Evolutionary conservation across 2,113 vertebrate species (phyloP).

Genomic region (Megaptera novaeangliae): DNA sequence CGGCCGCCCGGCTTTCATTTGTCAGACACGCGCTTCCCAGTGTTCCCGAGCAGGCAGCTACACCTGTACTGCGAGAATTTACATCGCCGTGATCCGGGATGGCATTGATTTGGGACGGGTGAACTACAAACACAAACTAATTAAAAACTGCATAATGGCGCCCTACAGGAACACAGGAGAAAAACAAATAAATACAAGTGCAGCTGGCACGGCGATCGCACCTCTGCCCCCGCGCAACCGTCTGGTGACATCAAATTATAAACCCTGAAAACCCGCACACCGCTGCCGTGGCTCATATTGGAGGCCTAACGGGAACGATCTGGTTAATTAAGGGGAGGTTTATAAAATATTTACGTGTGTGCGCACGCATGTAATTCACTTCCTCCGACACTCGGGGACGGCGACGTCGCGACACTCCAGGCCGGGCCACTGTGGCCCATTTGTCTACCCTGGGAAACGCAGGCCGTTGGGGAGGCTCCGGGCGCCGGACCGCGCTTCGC

Average conservation of each 20-base stretch:
- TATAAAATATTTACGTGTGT: constrained; percentile 77
- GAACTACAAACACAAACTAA: constrained; percentile 86
- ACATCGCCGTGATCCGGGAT: constrained; percentile 84
- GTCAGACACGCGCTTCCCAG: constrained; percentile 84
- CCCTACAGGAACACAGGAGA: constrained; percentile 83
- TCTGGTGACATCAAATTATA: constrained; percentile 82
- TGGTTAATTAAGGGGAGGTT: constrained; percentile 80
- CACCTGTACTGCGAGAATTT: constrained; percentile 87
- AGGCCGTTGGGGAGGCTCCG: not conserved
- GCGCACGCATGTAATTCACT: not conserved
- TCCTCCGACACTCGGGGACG: not conserved
- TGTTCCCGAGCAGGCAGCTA: constrained; percentile 83
- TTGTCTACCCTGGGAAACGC: not conserved
- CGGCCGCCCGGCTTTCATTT: constrained; percentile 77
- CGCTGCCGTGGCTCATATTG: constrained; percentile 70
- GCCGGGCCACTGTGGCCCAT: fast-evolving
- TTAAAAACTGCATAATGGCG: constrained; percentile 86
- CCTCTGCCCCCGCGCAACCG: constrained; percentile 80
- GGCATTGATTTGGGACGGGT: constrained; percentile 84
- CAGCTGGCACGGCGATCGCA: constrained; percentile 82
- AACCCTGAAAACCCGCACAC: constrained; percentile 74
- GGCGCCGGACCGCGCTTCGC: fast-evolving
- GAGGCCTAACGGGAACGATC: constrained; percentile 78
- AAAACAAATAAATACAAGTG: constrained; percentile 84
- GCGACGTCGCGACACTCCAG: not conserved